These are phyloP conservation scores for Phymanthus crucifer DNA, from an alignment of 92 coral and sea anemone species.

Conservation along the genomic window DNA sequence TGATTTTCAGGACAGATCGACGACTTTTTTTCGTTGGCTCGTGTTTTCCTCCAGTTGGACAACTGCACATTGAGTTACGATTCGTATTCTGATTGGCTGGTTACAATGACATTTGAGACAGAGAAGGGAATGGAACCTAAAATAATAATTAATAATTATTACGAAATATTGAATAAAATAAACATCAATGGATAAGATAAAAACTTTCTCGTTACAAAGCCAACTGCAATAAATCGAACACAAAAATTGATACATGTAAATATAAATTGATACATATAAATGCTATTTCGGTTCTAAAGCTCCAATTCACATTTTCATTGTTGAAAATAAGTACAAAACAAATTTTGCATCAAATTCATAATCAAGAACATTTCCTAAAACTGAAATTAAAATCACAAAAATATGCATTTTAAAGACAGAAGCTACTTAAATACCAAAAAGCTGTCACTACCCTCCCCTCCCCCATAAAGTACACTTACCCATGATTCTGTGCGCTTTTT, in stretches of 20 bases:
- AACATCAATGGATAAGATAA: background rate
- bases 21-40: conserved; percentile 18
- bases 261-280: no score
- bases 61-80: conserved; percentile 55
- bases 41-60: conserved; percentile 46
- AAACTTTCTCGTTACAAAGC: background rate
- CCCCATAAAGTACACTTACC: background rate
- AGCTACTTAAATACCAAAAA: conserved; percentile 15
- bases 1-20: conserved; percentile 1
- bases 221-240: background rate
- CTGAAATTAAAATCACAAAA: background rate
- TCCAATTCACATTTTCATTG: no score
- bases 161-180: background rate
- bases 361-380: background rate
- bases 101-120: conserved; percentile 43
- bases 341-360: background rate
- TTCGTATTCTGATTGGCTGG: conserved; percentile 73
- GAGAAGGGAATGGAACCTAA: conserved; percentile 30
- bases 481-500: conserved; percentile 19
- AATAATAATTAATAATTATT: background rate
- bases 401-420: background rate
- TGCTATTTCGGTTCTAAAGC: no score
- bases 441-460: conserved; percentile 6
- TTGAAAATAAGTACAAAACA: no score
- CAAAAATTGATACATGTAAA: conserved; percentile 4